Evolutionary conservation across 2,797 vertebrate species (phyloP), one percentile per base, ranked within the genome.

Genomic region (Merluccius polli): DNA sequence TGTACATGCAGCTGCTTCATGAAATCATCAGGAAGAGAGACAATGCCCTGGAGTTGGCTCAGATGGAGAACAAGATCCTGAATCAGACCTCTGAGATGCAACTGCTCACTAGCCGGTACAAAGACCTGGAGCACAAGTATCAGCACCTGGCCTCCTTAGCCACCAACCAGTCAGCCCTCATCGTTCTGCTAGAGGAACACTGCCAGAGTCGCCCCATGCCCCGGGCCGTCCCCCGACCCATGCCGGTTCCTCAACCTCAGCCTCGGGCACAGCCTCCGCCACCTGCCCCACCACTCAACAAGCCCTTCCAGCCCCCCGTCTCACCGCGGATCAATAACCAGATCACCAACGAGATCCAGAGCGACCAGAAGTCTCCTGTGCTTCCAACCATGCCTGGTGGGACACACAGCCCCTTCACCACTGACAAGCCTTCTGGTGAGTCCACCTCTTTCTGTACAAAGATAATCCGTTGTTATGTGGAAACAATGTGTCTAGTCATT

Each of bases 1-100:
- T 99, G 48, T 99, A 99, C 88, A 99, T 99, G 98, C 98, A 99
- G 92, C 93, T 99, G 78, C 93, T 99, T 75, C 98, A 99, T 3
- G 98, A 99, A 91, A 99, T 99, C 86, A 99, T 99, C 83, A 94
- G 97, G 72, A 99, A 99, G 88, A 92, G 98, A 18, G 98, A 99
- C 94, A 99, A 97, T 0, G 96, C 98, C 0, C 90, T 99, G 29
- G 98, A 99, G 88, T 87, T 99, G 78, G 97, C 98, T 31, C 98
- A 99, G 87, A 94, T 99, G 83, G 97, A 99, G 89, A 98, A 97
- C 88, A 95, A 93, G 88, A 97, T 99, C 84, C 89, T 99, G 30
- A 99, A 99, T 91, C 97, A 99, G 91, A 99, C 98, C 0, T 96
- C 97, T 0, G 97, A 98, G 85, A 97, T 99, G 96, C 86, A 97